Evolutionary conservation across 2,797 vertebrate species (phyloP).

Genomic region (Myripristis jacobus): DNA sequence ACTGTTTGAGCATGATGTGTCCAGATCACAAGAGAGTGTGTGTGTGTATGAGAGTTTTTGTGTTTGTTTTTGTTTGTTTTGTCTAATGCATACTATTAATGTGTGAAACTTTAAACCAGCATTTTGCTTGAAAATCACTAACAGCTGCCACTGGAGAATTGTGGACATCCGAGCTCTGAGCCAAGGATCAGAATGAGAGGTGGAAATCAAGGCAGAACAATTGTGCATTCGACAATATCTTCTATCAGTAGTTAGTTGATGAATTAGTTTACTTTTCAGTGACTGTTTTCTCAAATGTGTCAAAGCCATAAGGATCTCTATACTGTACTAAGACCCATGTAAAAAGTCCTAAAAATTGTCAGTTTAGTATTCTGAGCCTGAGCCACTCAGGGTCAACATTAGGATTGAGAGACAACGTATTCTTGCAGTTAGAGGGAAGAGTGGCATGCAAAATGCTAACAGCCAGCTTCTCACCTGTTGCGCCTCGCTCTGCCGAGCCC

Average conservation of each 20-base stretch:
- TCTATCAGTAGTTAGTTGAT: not conserved
- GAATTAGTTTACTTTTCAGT: not conserved
- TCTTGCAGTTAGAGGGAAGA: conserved; percentile 68
- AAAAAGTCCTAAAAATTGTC: not conserved
- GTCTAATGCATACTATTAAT: conserved; percentile 83
- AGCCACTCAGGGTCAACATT: not conserved
- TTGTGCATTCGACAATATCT: conserved; percentile 11
- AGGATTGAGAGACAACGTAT: conserved; percentile 38
- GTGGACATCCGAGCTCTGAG: conserved; percentile 76
- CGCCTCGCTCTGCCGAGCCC: conserved; percentile 90
- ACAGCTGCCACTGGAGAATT: conserved; percentile 82
- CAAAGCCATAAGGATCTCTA: not conserved
- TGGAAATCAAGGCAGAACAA: conserved; percentile 37
- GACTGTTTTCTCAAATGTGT: not conserved
- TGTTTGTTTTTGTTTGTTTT: conserved; percentile 81
- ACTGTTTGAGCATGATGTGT: conserved; percentile 99
- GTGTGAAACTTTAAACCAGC: conserved; percentile 85
- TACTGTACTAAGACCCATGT: not conserved
- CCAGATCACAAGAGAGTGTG: conserved; percentile 85
- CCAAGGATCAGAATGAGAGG: conserved; percentile 74
- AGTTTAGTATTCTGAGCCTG: not conserved
- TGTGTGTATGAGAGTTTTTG: conserved; percentile 74
- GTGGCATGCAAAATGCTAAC: conserved; percentile 97
- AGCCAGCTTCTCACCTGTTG: conserved; percentile 95
- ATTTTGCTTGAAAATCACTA: conserved; percentile 89